Conservation (phyloP, 2,113 vertebrate species). For the Planiliza haematocheilus region DNA sequence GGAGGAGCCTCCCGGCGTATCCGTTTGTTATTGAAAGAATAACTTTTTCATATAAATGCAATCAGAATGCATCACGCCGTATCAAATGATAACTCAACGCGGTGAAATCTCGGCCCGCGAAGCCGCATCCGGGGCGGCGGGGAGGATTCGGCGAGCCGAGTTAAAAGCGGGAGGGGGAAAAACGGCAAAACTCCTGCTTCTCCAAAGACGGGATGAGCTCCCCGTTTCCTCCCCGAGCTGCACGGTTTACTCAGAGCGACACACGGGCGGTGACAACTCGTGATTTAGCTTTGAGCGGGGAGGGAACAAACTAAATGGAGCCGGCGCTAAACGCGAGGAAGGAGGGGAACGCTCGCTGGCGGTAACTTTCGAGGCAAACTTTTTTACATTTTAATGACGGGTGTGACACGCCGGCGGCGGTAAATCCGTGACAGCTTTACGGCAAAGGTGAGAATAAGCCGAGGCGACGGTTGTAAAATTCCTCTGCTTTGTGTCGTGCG, state of each 20-base stretch:
- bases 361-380: slow-evolving; percentile 54
- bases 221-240: slow-evolving; percentile 21
- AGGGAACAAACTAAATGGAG: slow-evolving; percentile 33
- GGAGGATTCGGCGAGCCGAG: neutral
- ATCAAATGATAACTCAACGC: slow-evolving; percentile 45
- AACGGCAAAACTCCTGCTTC: slow-evolving; percentile 14
- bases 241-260: slow-evolving; percentile 46
- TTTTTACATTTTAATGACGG: slow-evolving; percentile 70
- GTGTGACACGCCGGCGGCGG: slow-evolving; percentile 34
- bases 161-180: slow-evolving; percentile 21
- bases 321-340: slow-evolving; percentile 9
- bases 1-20: slow-evolving; percentile 29
- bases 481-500: slow-evolving; percentile 16
- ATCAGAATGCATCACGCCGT: slow-evolving; percentile 52
- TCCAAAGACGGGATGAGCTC: slow-evolving; percentile 22
- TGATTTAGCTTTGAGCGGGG: slow-evolving; percentile 41
- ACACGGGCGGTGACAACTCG: slow-evolving; percentile 51
- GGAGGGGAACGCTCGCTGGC: neutral
- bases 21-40: slow-evolving; percentile 56
- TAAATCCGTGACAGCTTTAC: slow-evolving; percentile 57
- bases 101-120: slow-evolving; percentile 32
- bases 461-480: slow-evolving; percentile 47
- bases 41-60: slow-evolving; percentile 65
- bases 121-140: neutral
- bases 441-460: slow-evolving; percentile 49